Evolutionary conservation across 2,113 vertebrate genomes (phyloP).

Genomic region (Laticauda laticaudata): DNA sequence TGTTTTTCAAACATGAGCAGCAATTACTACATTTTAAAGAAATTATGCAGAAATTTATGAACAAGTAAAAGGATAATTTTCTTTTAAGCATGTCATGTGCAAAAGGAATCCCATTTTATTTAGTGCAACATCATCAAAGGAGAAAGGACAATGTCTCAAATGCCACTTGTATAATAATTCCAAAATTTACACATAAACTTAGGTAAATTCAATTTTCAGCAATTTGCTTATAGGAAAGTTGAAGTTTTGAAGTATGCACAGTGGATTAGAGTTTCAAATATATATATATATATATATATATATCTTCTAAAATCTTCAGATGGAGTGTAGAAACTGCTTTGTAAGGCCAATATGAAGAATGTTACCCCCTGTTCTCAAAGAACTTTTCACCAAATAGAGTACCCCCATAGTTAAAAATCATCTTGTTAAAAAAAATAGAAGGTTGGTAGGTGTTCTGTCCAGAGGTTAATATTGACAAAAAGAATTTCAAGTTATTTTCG

Average conservation of each 20-base stretch:
- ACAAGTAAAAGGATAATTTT: neutral
- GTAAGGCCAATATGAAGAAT: constrained; percentile 68
- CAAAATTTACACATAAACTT: constrained; percentile 64
- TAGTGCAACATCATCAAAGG: constrained; percentile 11
- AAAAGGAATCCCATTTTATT: constrained; percentile 14
- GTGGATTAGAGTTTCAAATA: constrained; percentile 63
- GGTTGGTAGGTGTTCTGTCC: constrained; percentile 52
- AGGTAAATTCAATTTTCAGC: constrained; percentile 57
- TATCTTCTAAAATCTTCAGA: constrained; percentile 59
- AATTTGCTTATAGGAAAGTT: constrained; percentile 58
- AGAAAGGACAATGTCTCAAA: constrained; percentile 66
- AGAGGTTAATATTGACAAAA: constrained; percentile 60
- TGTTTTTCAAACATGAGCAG: neutral
- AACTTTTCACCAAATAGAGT: constrained; percentile 50
- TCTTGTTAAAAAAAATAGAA: constrained; percentile 55
- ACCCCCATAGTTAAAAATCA: constrained; percentile 48
- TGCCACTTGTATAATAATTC: constrained; percentile 72
- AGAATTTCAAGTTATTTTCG: constrained; percentile 61
- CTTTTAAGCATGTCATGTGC: neutral
- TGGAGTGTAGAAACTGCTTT: constrained; percentile 67
- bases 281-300: constrained; percentile 52
- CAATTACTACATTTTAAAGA: neutral
- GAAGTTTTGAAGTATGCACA: constrained; percentile 52
- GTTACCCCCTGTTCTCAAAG: constrained; percentile 51
- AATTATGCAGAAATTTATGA: neutral